Evolutionary conservation across 1,140 invertebrate species (phyloP).

Genomic region (Whitmania pigra): DNA sequence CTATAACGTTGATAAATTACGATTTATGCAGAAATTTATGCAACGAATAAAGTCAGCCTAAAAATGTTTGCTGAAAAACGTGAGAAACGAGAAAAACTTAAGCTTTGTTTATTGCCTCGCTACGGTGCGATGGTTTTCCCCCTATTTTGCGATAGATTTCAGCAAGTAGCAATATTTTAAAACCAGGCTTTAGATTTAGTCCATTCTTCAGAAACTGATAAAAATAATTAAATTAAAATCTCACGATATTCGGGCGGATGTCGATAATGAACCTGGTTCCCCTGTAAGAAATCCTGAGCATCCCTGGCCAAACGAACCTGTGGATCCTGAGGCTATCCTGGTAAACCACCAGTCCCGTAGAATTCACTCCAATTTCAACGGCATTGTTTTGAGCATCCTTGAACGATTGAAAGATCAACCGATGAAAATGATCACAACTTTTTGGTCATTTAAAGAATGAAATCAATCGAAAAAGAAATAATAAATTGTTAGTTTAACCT

Average conservation of each 20-base stretch:
- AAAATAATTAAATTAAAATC: too few relatives aligned
- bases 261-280: slow-evolving; percentile 96
- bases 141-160: too few relatives aligned
- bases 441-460: too few relatives aligned
- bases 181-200: too few relatives aligned
- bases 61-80: too few relatives aligned
- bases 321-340: slow-evolving; percentile 87
- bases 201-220: too few relatives aligned
- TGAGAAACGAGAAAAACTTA: too few relatives aligned
- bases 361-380: slow-evolving; percentile 89
- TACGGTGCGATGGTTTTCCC: too few relatives aligned
- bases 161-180: too few relatives aligned
- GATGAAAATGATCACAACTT: too few relatives aligned
- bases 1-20: neutral
- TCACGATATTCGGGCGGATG: neutral
- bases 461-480: neutral
- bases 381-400: slow-evolving; percentile 83
- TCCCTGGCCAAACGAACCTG: slow-evolving; percentile 91
- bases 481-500: slow-evolving; percentile 40
- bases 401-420: too few relatives aligned
- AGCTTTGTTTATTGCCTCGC: too few relatives aligned
- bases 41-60: neutral
- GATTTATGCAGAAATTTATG: neutral
- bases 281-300: slow-evolving; percentile 96
- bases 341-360: slow-evolving; percentile 85